Evolutionary conservation across 2,797 vertebrate genomes (phyloP).

Genomic region (Sarcophilus harrisii): DNA sequence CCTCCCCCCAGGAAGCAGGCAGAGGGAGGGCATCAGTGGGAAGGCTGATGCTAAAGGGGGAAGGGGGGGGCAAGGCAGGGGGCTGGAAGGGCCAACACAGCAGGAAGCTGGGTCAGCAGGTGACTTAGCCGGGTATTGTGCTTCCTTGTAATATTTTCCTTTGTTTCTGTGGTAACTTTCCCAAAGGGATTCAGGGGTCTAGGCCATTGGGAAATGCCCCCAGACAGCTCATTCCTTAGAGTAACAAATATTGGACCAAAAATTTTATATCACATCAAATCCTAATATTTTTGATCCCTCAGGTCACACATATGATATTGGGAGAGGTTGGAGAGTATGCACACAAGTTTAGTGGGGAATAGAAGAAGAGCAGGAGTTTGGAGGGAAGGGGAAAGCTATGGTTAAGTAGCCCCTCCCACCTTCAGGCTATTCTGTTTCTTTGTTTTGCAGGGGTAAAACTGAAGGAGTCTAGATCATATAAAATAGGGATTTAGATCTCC

Average conservation of each 20-base stretch:
- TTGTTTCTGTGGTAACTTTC: constrained; percentile 80
- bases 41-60: constrained; percentile 28
- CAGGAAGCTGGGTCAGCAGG: constrained; percentile 81
- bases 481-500: not conserved
- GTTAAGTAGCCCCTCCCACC: not conserved
- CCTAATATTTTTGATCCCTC: constrained; percentile 14
- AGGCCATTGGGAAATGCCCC: constrained; percentile 73
- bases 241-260: constrained; percentile 58
- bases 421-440: not conserved
- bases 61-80: constrained; percentile 38
- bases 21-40: constrained; percentile 40
- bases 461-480: not conserved
- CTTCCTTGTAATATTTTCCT: constrained; percentile 77
- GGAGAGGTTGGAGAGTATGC: not conserved
- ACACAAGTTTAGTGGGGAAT: not conserved
- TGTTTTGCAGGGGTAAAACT: not conserved
- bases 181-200: constrained; percentile 61
- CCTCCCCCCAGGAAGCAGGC: constrained; percentile 28
- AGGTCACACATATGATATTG: constrained; percentile 12
- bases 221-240: constrained; percentile 78
- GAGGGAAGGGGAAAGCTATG: not conserved
- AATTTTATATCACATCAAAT: constrained; percentile 37
- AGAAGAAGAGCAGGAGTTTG: not conserved
- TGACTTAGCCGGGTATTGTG: constrained; percentile 80
- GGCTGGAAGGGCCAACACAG: constrained; percentile 57